A percentile compares a stretch with the other conserved stretches of the same genome.
Conservation (phyloP, 2,113 vertebrate species). For the Helogale parvula region DNA sequence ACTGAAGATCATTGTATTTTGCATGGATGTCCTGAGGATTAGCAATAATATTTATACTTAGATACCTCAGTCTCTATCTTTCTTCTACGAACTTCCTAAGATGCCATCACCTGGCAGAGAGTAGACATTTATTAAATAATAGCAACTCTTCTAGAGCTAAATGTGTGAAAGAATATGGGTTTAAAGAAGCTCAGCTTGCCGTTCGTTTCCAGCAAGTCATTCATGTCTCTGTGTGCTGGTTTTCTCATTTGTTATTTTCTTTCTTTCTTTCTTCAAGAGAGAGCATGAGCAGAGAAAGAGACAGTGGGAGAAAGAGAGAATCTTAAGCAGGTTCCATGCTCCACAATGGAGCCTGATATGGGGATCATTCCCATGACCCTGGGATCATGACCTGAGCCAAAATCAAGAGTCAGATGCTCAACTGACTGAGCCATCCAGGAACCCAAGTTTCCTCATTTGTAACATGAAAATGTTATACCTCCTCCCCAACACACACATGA, state of each 20-base stretch:
- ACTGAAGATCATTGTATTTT: background rate
- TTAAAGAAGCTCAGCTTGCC: background rate
- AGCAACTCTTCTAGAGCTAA: background rate
- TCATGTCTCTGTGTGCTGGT: background rate
- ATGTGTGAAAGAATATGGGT: background rate
- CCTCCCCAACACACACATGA: background rate
- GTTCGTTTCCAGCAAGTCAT: background rate
- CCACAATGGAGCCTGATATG: no score
- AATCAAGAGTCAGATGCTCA: no score
- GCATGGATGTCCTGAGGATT: background rate
- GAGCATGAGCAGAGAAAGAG: no score
- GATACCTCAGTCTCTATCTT: background rate
- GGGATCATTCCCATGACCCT: no score
- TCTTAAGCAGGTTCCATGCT: no score
- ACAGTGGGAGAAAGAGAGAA: no score
- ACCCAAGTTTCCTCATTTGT: background rate
- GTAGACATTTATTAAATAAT: background rate
- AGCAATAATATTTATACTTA: background rate
- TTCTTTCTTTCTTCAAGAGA: no score
- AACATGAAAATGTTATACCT: background rate
- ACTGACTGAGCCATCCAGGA: no score
- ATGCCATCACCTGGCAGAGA: background rate
- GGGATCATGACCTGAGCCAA: no score
- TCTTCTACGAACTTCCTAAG: background rate
- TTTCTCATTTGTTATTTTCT: background rate